Evolutionary conservation across 2,797 vertebrate genomes (phyloP).

Genomic region (Crenuchus spilurus): DNA sequence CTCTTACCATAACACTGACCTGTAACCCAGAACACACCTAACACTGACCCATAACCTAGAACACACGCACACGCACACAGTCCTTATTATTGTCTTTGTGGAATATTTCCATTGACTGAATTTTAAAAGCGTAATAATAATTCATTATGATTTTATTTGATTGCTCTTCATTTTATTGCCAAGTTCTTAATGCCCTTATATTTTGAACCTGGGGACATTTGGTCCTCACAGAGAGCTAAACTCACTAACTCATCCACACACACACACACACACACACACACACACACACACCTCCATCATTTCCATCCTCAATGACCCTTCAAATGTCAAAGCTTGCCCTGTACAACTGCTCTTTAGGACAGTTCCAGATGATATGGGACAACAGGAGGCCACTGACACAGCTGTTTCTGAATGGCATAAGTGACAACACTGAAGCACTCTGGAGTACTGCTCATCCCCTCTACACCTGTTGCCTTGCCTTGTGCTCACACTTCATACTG

Average conservation of each 20-base stretch:
- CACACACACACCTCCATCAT: slow-evolving; percentile 17
- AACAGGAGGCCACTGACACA: slow-evolving; percentile 35
- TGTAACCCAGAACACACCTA: no score
- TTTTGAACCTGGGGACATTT: no score
- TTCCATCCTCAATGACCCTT: slow-evolving; percentile 15
- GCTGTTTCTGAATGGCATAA: slow-evolving; percentile 38
- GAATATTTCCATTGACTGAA: no score
- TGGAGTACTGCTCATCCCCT: not conserved
- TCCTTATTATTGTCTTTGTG: no score
- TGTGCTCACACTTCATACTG: slow-evolving; percentile 1
- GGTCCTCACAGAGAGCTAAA: no score
- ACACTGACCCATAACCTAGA: no score
- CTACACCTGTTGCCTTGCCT: slow-evolving; percentile 35
- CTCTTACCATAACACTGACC: no score
- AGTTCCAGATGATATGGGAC: slow-evolving; percentile 28
- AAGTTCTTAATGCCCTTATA: no score
- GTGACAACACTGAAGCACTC: slow-evolving; percentile 9
- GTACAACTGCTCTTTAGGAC: slow-evolving; percentile 23
- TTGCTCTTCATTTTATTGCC: no score
- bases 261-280: slow-evolving; percentile 8
- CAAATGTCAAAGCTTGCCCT: slow-evolving; percentile 28
- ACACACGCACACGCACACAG: no score
- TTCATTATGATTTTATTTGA: no score
- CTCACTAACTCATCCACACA: not conserved
- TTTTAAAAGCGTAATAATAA: no score